Evolutionary conservation across 2,888 invertebrate species (phyloP).

Genomic region (Machimus atricapillus): DNA sequence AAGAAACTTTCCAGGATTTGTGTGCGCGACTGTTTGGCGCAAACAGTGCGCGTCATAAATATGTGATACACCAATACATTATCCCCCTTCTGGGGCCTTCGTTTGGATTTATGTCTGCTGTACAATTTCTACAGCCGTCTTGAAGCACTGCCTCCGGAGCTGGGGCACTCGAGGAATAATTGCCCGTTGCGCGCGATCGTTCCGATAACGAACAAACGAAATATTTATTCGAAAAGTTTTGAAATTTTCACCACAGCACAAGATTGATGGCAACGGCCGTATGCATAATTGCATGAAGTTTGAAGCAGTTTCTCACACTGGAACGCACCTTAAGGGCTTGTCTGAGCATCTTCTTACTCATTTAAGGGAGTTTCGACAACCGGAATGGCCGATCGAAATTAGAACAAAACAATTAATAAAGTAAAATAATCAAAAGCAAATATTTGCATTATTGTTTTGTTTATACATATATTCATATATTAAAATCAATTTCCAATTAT

Average conservation of each 20-base stretch:
- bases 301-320: background rate
- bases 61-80: constrained; percentile 43
- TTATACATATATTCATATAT: no score
- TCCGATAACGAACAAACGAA: constrained; percentile 35
- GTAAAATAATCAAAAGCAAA: background rate
- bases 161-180: constrained; percentile 29
- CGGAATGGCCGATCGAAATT: background rate
- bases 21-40: constrained; percentile 28
- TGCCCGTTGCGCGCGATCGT: constrained; percentile 29
- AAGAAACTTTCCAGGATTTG: background rate
- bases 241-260: background rate
- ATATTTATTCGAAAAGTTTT: constrained; percentile 14
- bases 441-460: no score
- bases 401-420: background rate
- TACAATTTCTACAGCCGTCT: background rate
- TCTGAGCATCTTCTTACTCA: background rate
- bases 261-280: background rate
- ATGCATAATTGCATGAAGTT: constrained; percentile 28
- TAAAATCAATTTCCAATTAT: no score
- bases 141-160: background rate
- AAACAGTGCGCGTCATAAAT: constrained; percentile 39
- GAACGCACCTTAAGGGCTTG: background rate
- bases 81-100: background rate
- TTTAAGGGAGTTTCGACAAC: background rate
- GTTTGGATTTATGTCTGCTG: constrained; percentile 19